Conservation (phyloP, 2,888 invertebrate species). For the Philereme vetulata region DNA sequence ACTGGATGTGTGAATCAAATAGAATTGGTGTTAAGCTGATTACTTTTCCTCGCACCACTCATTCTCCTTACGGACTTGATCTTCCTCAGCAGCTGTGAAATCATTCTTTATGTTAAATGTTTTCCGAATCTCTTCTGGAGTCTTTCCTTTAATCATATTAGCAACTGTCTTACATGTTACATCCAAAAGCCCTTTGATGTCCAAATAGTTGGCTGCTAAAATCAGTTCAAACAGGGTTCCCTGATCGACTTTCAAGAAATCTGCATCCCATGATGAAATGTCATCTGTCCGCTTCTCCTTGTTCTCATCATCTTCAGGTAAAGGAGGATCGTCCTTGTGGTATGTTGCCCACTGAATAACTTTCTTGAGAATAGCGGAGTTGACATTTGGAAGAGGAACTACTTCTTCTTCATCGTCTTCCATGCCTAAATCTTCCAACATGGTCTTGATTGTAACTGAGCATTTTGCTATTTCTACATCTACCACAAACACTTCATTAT, state of each 20-base stretch:
- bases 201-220: constrained; percentile 98
- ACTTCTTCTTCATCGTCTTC: constrained; percentile 97
- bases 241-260: constrained; percentile 99
- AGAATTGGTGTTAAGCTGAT: constrained; percentile 19
- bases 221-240: constrained; percentile 98
- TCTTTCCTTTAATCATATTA: constrained; percentile 99
- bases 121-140: constrained; percentile 98
- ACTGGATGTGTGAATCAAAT: constrained; percentile 2
- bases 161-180: constrained; percentile 99
- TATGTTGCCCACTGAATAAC: constrained; percentile 97
- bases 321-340: constrained; percentile 97
- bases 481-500: constrained; percentile 97
- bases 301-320: constrained; percentile 98
- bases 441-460: constrained; percentile 98
- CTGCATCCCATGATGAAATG: constrained; percentile 99
- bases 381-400: constrained; percentile 98
- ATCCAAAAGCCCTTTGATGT: constrained; percentile 97
- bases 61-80: constrained; percentile 98
- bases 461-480: constrained; percentile 99
- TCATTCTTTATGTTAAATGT: constrained; percentile 99
- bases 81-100: constrained; percentile 97
- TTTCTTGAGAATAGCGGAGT: constrained; percentile 97
- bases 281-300: constrained; percentile 99
- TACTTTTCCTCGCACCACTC: constrained; percentile 97
- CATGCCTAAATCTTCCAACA: constrained; percentile 97